Conservation (phyloP, 2,797 vertebrate species). For the Mionectes olivaceus region DNA sequence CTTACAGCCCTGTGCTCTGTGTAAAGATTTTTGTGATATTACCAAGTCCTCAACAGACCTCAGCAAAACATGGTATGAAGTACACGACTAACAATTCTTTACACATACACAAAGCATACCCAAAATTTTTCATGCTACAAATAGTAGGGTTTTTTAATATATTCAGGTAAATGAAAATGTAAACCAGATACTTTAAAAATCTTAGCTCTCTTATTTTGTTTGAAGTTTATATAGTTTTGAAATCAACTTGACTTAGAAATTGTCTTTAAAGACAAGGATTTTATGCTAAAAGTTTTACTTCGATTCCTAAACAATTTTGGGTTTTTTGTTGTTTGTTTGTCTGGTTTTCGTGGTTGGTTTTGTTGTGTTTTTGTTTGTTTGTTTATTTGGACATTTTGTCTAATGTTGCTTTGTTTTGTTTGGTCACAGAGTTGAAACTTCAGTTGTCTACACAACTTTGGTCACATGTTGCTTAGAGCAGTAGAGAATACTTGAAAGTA, state of each 20-base stretch:
- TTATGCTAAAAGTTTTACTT: neutral
- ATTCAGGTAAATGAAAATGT: neutral
- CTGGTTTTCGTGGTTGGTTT: rapidly evolving
- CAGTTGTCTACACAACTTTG: neutral
- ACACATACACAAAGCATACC: neutral
- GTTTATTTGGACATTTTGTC: neutral
- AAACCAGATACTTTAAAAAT: neutral
- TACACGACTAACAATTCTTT: neutral
- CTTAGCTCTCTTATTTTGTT: neutral
- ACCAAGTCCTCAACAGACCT: neutral
- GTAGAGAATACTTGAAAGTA: neutral
- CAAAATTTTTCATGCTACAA: neutral
- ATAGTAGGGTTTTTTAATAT: neutral
- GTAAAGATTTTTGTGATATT: neutral
- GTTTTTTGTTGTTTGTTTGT: no score
- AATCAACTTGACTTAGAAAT: neutral
- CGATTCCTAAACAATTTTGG: neutral
- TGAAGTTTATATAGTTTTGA: neutral
- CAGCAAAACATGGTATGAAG: neutral
- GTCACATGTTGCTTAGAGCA: neutral
- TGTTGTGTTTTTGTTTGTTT: neutral
- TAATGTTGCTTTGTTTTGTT: neutral
- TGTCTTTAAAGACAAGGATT: neutral
- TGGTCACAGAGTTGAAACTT: neutral
- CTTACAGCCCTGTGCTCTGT: neutral